Base-by-base conservation (phyloP, 2,797 vertebrate species). In the Halcyon smyrnensis region DNA sequence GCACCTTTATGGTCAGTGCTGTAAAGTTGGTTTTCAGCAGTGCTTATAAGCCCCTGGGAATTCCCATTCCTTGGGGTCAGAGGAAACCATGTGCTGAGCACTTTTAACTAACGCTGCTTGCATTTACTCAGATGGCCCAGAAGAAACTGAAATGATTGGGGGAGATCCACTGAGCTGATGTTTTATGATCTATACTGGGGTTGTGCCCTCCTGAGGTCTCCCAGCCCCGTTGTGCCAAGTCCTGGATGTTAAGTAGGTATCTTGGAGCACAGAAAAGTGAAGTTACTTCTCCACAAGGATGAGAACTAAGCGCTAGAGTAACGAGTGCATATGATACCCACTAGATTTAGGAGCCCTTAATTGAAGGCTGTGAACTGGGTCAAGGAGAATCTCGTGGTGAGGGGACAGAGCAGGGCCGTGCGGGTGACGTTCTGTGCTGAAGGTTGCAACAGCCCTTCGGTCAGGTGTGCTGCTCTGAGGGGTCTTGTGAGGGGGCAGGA, bases 391-490 rank as follows among this genome's bases (percentile, higher is more conserved):
- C 12, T 57, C 3, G 0, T 8, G 37, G 32, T 0, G 9, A 36
- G n/a, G 54, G 68, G 62, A 62, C 1, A 0, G 32, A 64, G 76
- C 2, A 0, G 71, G 67, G 24, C 57, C 8, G 0, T 23, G 75
- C 1, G 1, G 67, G 45, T 34, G 57, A 14, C 7, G 36, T 48
- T 23, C 46, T 19, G 63, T 53, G 64, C 59, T 50, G 71, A 28
- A 62, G 74, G 64, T 3, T 60, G 59, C 3, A 4, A 16, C 70
- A 78, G n/a, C 23, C 7, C 23, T 83, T 32, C 1, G 11, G 32
- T 32, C 73, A 36, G 28, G 14, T 36, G 7, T 4, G 23, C 51
- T 71, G 81, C 81, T 51, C 0, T 7, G 51, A 60, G 48, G 21
- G 7, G 9, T 46, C 53, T 54, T 10, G 24, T 12, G 37, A 56